Base-by-base conservation (phyloP, 2,888 invertebrate genomes). In the Drosophila hamatofila region DNA sequence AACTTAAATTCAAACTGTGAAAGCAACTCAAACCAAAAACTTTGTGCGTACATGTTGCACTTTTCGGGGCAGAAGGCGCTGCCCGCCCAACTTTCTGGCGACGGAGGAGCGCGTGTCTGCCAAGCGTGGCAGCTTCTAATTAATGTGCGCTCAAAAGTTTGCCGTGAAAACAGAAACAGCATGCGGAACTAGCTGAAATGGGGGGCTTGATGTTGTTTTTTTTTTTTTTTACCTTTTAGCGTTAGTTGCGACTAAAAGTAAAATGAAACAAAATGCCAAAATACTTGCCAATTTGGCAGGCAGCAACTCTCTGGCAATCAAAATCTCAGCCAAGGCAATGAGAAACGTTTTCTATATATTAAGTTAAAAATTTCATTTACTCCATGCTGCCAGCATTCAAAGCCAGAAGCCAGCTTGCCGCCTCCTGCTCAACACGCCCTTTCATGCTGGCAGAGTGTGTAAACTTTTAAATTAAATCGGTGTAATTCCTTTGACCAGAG, bases 121-220 rank as follows among this genome's bases (percentile, higher is more conserved):
- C 73, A 69, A 82, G 67, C 88, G 74, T 89, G 86, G 90, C 81
- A 83, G 81, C 90, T 90, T 90, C 85, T 90, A 85, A 85, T 85
- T 85, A 85, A 88, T 88, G 90, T 86, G 74, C 83, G 75, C 69
- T 75, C 54, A 64, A 75, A 88, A 89, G 65, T 83, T 90, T 78
- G 65, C 37, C 35, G 59, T 60, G 70, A 59, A 75, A 62, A 23
- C 60, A 60, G 46, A 56, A 74, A 55, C 58, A 37, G 27, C 64
- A 44, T 27, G 39, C 37, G n/a, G n/a, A 73, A 54, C 57, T 14
- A 33, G 55, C 58, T 39, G 54, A 59, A 60, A 55, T 42, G 21
- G 49, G 42, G 41, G 39, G 16, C 12, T 42, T 12, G 9, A 1
- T 44, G 23, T 3, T n/a, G n/a, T n/a, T n/a, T n/a, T n/a, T n/a